phyloP scores from a whole-genome alignment of 2,888 invertebrate species.

The Ectemnius cavifrons region DNA sequence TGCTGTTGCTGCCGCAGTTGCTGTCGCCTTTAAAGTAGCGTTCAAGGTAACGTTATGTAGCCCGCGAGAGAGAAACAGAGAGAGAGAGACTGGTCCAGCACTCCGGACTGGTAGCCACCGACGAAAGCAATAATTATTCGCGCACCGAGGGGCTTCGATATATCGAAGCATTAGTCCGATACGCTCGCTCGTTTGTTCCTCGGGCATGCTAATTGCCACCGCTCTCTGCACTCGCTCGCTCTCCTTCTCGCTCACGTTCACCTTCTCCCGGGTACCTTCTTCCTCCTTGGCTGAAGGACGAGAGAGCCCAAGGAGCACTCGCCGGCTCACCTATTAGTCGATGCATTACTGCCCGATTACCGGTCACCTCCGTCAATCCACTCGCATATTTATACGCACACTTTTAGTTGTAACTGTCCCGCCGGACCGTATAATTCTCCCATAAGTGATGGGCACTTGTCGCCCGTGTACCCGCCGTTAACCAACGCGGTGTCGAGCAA shows the following conservation, averaged over 20 bases:
- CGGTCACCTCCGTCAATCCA: constrained; percentile 15
- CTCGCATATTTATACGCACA: background rate
- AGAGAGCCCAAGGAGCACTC: too few relatives aligned
- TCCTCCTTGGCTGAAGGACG: too few relatives aligned
- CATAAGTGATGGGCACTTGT: too few relatives aligned
- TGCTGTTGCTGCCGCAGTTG: constrained; percentile 15
- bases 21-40: constrained; percentile 56
- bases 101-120: constrained; percentile 34
- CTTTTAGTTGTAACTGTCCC: too few relatives aligned
- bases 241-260: background rate
- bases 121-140: constrained; percentile 67
- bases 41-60: constrained; percentile 36
- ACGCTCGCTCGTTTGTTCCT: constrained; percentile 60
- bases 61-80: background rate
- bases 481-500: background rate
- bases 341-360: constrained; percentile 21
- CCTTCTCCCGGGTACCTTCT: too few relatives aligned
- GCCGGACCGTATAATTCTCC: too few relatives aligned
- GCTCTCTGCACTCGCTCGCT: background rate
- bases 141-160: constrained; percentile 53
- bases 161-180: constrained; percentile 62
- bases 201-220: constrained; percentile 65
- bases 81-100: too few relatives aligned
- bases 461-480: too few relatives aligned
- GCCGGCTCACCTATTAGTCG: background rate